Percentiles rank a stretch among this genome's conserved stretches.
These are phyloP conservation scores for Zeugodacus cucurbitae DNA, from an alignment of 1,140 invertebrate genomes.

Conservation along the genomic window DNA sequence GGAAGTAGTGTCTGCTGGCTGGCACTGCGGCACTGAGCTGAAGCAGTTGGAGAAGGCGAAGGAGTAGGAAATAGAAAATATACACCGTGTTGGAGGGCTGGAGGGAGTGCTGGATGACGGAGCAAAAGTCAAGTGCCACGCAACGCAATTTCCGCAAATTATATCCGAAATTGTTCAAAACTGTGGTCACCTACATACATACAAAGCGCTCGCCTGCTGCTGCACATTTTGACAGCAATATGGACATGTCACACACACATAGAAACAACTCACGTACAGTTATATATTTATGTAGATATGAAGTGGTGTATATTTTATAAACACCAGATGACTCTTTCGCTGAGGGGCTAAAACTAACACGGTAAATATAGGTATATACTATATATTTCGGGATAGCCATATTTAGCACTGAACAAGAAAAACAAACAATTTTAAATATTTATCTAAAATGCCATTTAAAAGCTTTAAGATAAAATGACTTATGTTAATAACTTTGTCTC, in stretches of 20 bases:
- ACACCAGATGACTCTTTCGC: background rate
- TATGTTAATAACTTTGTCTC: no score
- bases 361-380: no score
- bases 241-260: background rate
- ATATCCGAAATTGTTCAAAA: background rate
- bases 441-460: no score
- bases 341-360: background rate
- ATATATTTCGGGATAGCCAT: no score
- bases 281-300: no score
- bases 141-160: slow-evolving; percentile 20
- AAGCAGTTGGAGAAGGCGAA: background rate
- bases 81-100: background rate
- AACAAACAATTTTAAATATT: no score
- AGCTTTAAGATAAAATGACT: no score
- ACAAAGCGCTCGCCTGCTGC: background rate
- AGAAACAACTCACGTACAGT: background rate
- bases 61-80: background rate
- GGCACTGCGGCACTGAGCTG: background rate
- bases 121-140: background rate
- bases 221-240: background rate
- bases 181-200: background rate
- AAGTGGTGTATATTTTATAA: no score
- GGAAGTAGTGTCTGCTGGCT: background rate
- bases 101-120: background rate
- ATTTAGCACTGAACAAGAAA: no score